Conservation (phyloP, 2,113 vertebrate species). For the Tychaedon coryphoeus region DNA sequence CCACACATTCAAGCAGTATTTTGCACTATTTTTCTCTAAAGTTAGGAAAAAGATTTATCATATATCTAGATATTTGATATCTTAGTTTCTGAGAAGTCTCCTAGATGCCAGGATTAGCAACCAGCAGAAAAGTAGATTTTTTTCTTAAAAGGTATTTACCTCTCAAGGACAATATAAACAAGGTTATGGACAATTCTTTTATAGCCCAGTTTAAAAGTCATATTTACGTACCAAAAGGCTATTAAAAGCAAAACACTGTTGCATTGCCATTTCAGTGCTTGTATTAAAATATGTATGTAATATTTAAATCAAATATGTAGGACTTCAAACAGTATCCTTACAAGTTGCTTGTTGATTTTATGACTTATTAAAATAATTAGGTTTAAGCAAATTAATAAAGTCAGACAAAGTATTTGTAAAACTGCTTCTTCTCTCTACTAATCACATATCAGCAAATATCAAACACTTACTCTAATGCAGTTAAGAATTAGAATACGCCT, state of each 20-base stretch:
- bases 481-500: neutral
- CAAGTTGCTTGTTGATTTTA: neutral
- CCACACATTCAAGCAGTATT: neutral
- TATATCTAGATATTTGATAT: neutral
- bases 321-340: neutral
- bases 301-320: neutral
- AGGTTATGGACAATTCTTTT: neutral
- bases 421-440: neutral
- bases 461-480: neutral
- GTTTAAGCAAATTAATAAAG: neutral
- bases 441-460: neutral
- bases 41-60: neutral
- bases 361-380: neutral
- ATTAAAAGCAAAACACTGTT: neutral
- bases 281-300: neutral
- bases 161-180: neutral
- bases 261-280: neutral
- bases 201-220: neutral
- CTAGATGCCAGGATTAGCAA: neutral
- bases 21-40: neutral
- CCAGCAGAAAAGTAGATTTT: neutral
- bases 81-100: neutral
- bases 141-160: neutral
- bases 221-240: neutral
- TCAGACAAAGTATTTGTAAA: neutral